Conservation (phyloP, 1,140 invertebrate species). For the Ostrea denselamellosa region DNA sequence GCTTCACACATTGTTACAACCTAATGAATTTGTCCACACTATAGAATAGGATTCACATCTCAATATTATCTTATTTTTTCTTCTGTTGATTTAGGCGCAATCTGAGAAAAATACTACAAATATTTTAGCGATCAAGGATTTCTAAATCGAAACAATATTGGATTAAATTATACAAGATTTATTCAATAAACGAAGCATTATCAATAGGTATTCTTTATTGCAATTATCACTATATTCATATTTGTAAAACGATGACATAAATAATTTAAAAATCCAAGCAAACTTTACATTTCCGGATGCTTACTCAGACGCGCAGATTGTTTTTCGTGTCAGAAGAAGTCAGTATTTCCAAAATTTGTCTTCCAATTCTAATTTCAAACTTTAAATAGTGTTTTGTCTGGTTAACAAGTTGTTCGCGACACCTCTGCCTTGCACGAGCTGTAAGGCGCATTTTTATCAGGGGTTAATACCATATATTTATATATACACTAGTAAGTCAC, state of each 20-base stretch:
- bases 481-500: neutral
- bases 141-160: too few species aligned
- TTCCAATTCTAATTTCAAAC: slow-evolving; percentile 23
- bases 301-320: neutral
- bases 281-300: neutral
- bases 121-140: neutral
- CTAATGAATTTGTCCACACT: slow-evolving; percentile 10
- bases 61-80: neutral
- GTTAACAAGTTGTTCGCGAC: slow-evolving; percentile 2
- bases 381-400: slow-evolving; percentile 1
- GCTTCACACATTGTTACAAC: slow-evolving; percentile 3
- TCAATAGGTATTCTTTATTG: too few species aligned
- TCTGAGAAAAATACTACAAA: neutral
- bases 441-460: neutral
- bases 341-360: slow-evolving; percentile 7
- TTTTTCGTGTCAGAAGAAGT: slow-evolving; percentile 8
- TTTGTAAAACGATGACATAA: too few species aligned
- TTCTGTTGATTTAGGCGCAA: neutral
- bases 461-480: neutral
- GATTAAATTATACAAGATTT: too few species aligned
- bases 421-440: neutral
- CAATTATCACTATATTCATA: too few species aligned
- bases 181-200: too few species aligned
- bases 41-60: slow-evolving; percentile 19
- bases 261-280: too few species aligned